Evolutionary conservation across 2,888 invertebrate genomes (phyloP).

Genomic region (Syrista parreyssii): DNA sequence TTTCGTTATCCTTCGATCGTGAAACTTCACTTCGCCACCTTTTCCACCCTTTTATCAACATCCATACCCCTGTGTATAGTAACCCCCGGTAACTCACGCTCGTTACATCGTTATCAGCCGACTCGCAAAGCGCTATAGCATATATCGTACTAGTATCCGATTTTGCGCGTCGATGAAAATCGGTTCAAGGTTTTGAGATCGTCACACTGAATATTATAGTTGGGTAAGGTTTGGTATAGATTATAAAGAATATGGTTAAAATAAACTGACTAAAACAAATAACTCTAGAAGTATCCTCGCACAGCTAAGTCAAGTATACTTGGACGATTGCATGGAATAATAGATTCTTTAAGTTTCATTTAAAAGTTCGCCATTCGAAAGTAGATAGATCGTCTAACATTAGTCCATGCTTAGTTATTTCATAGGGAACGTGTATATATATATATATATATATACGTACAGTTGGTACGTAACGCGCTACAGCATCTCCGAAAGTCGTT

Average conservation of each 20-base stretch:
- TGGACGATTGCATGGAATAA: neutral
- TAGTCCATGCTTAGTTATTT: neutral
- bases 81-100: neutral
- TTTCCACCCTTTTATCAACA: neutral
- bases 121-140: neutral
- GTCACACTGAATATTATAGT: neutral
- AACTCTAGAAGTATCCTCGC: neutral
- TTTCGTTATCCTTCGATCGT: neutral
- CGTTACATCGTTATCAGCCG: neutral
- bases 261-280: neutral
- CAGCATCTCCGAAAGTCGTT: constrained; percentile 26
- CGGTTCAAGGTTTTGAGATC: neutral
- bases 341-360: neutral
- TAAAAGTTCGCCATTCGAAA: neutral
- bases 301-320: neutral
- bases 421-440: neutral
- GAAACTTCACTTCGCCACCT: neutral
- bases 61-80: neutral
- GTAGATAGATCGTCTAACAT: neutral
- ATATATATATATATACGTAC: neutral
- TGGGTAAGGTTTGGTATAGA: neutral
- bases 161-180: neutral
- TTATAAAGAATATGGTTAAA: neutral
- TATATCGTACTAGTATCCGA: neutral
- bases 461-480: neutral